Conservation (phyloP, 2,113 vertebrate species). For the Poecilia latipinna region DNA sequence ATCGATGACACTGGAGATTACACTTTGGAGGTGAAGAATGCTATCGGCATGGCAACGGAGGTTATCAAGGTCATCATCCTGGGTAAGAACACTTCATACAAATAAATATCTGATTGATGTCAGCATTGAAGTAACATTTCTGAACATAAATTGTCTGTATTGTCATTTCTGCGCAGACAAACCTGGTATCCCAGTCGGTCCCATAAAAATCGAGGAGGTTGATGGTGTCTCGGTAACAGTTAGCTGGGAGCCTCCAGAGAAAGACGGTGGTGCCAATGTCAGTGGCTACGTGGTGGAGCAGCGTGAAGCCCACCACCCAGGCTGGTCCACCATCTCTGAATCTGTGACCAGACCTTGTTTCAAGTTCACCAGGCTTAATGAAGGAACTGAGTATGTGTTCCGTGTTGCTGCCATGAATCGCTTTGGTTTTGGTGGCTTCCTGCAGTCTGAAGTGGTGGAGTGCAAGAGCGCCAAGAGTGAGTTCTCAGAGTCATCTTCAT, state of each 20-base stretch:
- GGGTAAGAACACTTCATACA: conserved; percentile 80
- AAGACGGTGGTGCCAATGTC: conserved; percentile 94
- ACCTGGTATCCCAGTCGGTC: conserved; percentile 90
- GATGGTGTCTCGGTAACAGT: conserved; percentile 90
- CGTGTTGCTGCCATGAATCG: conserved; percentile 96
- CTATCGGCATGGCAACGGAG: conserved; percentile 86
- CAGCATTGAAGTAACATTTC: not conserved
- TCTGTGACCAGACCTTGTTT: conserved; percentile 93
- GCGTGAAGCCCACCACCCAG: conserved; percentile 93
- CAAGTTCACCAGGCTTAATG: conserved; percentile 91
- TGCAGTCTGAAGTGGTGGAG: conserved; percentile 96
- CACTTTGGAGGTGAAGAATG: conserved; percentile 91
- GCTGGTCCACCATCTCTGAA: conserved; percentile 94
- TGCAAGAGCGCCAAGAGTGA: conserved; percentile 95
- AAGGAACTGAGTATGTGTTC: conserved; percentile 97
- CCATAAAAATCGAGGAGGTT: conserved; percentile 89
- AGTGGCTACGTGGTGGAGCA: conserved; percentile 96
- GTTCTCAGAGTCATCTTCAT: conserved; percentile 56
- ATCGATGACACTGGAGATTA: conserved; percentile 94
- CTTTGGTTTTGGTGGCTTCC: conserved; percentile 92
- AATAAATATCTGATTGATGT: not conserved
- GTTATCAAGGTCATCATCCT: conserved; percentile 94
- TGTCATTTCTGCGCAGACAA: conserved; percentile 83
- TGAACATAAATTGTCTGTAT: not conserved
- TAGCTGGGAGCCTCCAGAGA: conserved; percentile 92